Conservation (phyloP, 2,888 invertebrate genomes). For the Helicoverpa assulta region DNA sequence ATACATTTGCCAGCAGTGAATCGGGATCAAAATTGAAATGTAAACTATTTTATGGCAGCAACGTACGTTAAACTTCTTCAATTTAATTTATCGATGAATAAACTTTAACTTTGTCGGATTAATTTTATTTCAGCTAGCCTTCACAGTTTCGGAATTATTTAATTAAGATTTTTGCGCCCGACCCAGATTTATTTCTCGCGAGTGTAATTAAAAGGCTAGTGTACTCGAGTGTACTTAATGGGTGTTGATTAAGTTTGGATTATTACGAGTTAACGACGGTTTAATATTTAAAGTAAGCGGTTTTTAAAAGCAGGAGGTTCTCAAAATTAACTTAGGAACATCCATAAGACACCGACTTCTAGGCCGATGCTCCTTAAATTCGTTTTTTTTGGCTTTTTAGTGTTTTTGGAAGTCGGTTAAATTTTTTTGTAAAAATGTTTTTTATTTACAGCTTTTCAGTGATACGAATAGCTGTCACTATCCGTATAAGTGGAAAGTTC, state of each 20-base stretch:
- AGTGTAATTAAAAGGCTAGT: constrained; percentile 2
- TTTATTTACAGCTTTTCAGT: too few species aligned
- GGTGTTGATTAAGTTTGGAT: not conserved
- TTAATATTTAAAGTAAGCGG: not conserved
- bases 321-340: too few species aligned
- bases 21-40: not conserved
- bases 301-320: too few species aligned
- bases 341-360: too few species aligned
- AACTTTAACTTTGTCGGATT: not conserved
- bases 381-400: too few species aligned
- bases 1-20: not conserved
- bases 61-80: not conserved
- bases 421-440: too few species aligned
- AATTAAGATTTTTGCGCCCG: constrained; percentile 1
- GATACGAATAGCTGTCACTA: too few species aligned
- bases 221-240: not conserved
- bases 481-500: too few species aligned
- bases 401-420: too few species aligned
- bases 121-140: not conserved
- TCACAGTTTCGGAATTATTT: not conserved
- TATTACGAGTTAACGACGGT: not conserved
- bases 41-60: constrained; percentile 2
- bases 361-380: too few species aligned
- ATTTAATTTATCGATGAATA: constrained; percentile 1
- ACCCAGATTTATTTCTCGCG: constrained; percentile 1